A percentile compares a stretch with the other conserved stretches of the same genome.
Evolutionary conservation across 2,797 vertebrate genomes (phyloP).

Genomic region (Bucorvus abyssinicus): DNA sequence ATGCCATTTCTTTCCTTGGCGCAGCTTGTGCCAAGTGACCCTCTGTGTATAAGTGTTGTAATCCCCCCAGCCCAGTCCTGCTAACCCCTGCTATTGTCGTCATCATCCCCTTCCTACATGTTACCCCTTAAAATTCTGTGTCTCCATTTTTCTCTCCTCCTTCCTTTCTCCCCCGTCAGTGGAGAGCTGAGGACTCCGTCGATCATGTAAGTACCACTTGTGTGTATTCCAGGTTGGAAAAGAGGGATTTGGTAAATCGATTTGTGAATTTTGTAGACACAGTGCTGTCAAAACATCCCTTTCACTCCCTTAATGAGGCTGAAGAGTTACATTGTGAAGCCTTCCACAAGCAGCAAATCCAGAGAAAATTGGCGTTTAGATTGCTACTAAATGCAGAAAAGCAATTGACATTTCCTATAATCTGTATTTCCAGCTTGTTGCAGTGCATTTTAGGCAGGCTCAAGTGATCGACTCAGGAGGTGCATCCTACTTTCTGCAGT

Average conservation of each 20-base stretch:
- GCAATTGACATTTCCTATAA: conserved; percentile 74
- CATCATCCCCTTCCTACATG: conserved; percentile 44
- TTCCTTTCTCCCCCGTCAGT: conserved; percentile 84
- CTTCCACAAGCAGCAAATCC: conserved; percentile 71
- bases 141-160: conserved; percentile 86
- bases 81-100: conserved; percentile 57
- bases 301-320: conserved; percentile 62
- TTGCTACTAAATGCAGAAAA: conserved; percentile 70
- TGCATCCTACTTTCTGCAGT: conserved; percentile 40
- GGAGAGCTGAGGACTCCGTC: conserved; percentile 93
- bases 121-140: conserved; percentile 79
- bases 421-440: conserved; percentile 72
- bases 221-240: conserved; percentile 80
- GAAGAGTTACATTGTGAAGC: conserved; percentile 48
- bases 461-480: conserved; percentile 58
- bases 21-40: conserved; percentile 11
- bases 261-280: conserved; percentile 65
- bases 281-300: conserved; percentile 71
- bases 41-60: conserved; percentile 60
- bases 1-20: conserved; percentile 35
- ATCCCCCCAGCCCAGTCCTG: conserved; percentile 38
- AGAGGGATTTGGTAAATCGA: conserved; percentile 72
- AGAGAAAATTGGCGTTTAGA: conserved; percentile 76
- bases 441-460: conserved; percentile 70
- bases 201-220: conserved; percentile 96